A percentile compares a stretch with the other conserved stretches of the same genome.
Conservation (phyloP, 2,113 vertebrate genomes). For the Caranx melampygus region DNA sequence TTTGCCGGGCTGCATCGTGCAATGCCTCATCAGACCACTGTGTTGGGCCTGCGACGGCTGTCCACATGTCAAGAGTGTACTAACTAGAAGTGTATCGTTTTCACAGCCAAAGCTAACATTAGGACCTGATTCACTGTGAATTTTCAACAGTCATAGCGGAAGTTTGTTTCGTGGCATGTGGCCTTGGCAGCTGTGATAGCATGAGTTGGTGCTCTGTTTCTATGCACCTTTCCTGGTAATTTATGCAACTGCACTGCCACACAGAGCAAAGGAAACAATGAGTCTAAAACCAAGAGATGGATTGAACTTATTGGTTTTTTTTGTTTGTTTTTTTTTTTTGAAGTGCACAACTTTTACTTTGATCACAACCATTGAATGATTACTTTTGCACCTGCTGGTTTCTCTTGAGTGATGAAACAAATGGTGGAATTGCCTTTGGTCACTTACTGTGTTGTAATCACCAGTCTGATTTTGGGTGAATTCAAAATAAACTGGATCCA, state of each 20-base stretch:
- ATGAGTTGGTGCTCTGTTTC: not conserved
- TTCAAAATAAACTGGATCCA: too few relatives aligned
- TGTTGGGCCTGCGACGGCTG: not conserved
- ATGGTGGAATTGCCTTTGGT: too few relatives aligned
- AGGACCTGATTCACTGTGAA: constrained; percentile 55
- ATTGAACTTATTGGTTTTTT: not conserved
- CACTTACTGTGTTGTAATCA: too few relatives aligned
- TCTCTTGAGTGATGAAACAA: too few relatives aligned
- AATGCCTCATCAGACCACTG: constrained; percentile 7
- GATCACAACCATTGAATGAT: too few relatives aligned
- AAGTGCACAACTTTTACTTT: too few relatives aligned
- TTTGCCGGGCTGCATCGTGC: constrained; percentile 46
- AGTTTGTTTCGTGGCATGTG: constrained; percentile 27
- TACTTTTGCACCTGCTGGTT: too few relatives aligned
- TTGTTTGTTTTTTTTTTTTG: too few relatives aligned
- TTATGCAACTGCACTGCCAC: not conserved
- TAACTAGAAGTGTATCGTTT: not conserved
- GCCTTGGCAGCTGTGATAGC: not conserved
- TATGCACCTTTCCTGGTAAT: not conserved
- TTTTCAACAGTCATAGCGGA: constrained; percentile 10
- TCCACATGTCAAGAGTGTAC: not conserved
- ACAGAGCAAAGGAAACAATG: not conserved
- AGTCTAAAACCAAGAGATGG: not conserved
- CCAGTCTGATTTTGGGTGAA: too few relatives aligned
- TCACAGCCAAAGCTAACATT: not conserved